phyloP scores from a whole-genome alignment of 2,113 vertebrate genomes.

The Plecturocebus donacophilus region DNA sequence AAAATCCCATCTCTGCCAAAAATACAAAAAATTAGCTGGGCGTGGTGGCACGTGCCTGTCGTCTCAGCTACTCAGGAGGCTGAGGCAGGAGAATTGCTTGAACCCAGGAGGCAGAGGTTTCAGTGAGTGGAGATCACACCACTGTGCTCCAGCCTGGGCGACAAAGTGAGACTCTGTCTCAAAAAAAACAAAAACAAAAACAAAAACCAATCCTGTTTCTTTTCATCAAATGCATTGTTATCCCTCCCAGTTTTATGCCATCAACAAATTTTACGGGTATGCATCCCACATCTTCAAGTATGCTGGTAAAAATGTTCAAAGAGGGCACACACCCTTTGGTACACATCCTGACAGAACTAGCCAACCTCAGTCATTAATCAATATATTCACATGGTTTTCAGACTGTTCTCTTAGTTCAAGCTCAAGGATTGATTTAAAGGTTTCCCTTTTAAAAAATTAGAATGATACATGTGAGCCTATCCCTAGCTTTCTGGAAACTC shows the following conservation, averaged over 20 bases:
- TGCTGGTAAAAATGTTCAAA: neutral
- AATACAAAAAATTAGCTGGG: no score
- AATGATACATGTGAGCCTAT: neutral
- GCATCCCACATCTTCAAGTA: neutral
- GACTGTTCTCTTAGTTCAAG: neutral
- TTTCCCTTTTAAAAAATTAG: neutral
- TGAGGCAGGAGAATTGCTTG: no score
- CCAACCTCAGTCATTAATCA: neutral
- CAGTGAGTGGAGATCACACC: no score
- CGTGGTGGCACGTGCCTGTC: no score
- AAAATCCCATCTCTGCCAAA: no score
- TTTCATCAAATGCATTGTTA: constrained; percentile 7
- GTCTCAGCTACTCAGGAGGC: no score
- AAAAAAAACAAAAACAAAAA: no score
- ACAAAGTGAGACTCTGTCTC: no score
- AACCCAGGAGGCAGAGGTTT: no score
- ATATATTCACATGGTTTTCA: neutral
- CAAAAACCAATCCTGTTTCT: neutral
- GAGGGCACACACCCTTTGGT: neutral
- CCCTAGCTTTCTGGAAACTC: neutral
- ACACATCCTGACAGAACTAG: neutral
- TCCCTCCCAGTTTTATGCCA: neutral
- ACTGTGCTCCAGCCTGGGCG: no score
- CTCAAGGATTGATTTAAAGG: neutral
- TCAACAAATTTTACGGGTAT: neutral